phyloP scores from a whole-genome alignment of 2,797 vertebrate species.

The Chlorospingus semifuscus region DNA sequence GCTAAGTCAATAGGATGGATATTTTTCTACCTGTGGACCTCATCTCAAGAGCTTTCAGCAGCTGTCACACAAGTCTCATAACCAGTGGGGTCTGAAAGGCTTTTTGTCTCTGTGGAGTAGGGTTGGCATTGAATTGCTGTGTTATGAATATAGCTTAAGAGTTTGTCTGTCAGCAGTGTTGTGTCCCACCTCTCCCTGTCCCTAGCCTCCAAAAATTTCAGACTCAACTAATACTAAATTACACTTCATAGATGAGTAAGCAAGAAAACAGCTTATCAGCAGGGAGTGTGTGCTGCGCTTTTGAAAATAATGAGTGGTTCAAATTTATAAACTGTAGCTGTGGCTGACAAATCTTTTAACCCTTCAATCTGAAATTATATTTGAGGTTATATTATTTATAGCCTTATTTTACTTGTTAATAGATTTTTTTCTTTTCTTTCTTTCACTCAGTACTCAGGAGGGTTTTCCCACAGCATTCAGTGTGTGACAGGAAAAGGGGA shows the following conservation, averaged over 20 bases:
- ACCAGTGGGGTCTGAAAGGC: neutral
- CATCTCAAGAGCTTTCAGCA: neutral
- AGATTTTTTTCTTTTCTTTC: neutral
- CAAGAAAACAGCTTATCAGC: neutral
- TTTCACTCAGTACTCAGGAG: neutral
- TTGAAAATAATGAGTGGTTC: neutral
- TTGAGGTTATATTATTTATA: conserved; percentile 9
- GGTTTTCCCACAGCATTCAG: neutral
- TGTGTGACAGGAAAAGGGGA: neutral
- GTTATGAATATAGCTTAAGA: conserved; percentile 37
- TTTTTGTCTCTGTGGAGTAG: neutral
- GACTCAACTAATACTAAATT: conserved; percentile 31
- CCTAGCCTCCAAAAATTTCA: neutral
- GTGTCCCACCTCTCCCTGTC: conserved; percentile 18
- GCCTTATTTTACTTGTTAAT: neutral
- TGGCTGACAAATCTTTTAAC: conserved; percentile 27
- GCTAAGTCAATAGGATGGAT: neutral
- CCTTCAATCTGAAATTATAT: conserved; percentile 31
- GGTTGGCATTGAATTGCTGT: neutral
- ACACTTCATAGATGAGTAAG: neutral
- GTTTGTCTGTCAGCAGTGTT: neutral
- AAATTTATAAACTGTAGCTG: conserved; percentile 28
- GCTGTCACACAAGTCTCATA: neutral
- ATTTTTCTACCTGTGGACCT: neutral
- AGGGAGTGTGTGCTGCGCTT: neutral